Evolutionary conservation across 2,888 invertebrate genomes (phyloP), one percentile per base, ranked within the genome.

Genomic region (Dione vanillae): DNA sequence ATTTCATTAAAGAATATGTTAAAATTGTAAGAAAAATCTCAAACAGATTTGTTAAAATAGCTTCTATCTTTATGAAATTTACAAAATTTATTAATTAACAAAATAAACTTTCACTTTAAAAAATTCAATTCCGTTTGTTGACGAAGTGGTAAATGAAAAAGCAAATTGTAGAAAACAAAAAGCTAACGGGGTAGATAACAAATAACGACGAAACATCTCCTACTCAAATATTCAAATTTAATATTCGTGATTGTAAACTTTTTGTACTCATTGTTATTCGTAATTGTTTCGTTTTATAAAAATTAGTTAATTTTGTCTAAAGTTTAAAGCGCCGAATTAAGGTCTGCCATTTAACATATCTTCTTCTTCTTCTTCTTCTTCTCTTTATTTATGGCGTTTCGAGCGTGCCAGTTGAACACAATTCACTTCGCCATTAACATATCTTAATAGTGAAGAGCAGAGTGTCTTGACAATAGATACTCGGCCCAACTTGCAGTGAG

Each of bases 281-380:
- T 68, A 68, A 68, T 62, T 61, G 43, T 61, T 67, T 51, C 43
- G 43, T 69, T 67, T 67, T 51, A 52, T 19, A 43, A 35, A 64
- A 67, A 51, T 54, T 70, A 65, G 58, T 41, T 64, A 51, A 69
- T 69, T 45, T 69, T 12, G 54, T 72, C 62, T 47, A n/a, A 11
- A 43, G 37, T 10, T 16, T 12, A 27, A 11, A 27, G 7, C 8
- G 7, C 52, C 10, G 37, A n/a, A 35, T 54, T 54, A 35, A 54
- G 35, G 27, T 52, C n/a, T 0, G 1, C 1, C 14, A n/a, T 8
- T 51, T 7, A 14, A 20, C 7, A 7, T 5, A 27, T 27, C 27
- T 27, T 27, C n/a, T n/a, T n/a, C n/a, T n/a, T n/a, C n/a, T n/a
- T n/a, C n/a, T n/a, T n/a, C n/a, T n/a, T n/a, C n/a, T n/a, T n/a